These are phyloP conservation scores for Sigmodon hispidus DNA, from an alignment of 2,113 vertebrate species.

Conservation along the genomic window DNA sequence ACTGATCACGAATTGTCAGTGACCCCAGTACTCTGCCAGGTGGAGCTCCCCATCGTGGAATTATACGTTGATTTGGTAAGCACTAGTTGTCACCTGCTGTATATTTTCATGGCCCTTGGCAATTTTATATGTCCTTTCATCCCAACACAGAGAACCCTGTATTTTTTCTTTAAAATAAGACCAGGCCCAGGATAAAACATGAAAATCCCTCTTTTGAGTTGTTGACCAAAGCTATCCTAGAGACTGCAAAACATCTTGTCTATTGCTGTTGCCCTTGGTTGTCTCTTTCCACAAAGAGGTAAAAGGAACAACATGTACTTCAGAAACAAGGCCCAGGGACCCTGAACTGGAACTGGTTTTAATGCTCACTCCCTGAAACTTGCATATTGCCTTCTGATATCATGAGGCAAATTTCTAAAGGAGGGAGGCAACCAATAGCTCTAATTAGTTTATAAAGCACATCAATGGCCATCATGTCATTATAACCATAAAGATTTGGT, in stretches of 20 bases:
- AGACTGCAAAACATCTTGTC: neutral
- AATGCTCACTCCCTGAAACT: neutral
- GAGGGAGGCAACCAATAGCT: neutral
- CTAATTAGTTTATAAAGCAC: neutral
- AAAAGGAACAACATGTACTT: no score
- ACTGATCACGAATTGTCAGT: no score
- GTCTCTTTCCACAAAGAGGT: neutral
- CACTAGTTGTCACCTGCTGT: no score
- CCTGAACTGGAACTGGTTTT: no score
- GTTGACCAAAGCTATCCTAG: neutral
- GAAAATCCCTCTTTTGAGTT: neutral
- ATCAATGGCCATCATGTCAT: neutral
- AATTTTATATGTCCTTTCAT: neutral
- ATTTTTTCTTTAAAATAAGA: neutral
- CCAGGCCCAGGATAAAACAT: neutral
- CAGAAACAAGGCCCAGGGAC: no score
- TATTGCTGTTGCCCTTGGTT: neutral
- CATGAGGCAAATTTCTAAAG: neutral
- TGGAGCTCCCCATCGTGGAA: no score
- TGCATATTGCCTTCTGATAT: neutral
- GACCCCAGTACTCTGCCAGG: no score
- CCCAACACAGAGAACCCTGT: neutral
- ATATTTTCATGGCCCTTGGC: no score
- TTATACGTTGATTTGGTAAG: no score
- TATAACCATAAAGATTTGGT: neutral